These are phyloP conservation scores for Thaleichthys pacificus DNA, from an alignment of 2,797 vertebrate genomes.

Conservation along the genomic window DNA sequence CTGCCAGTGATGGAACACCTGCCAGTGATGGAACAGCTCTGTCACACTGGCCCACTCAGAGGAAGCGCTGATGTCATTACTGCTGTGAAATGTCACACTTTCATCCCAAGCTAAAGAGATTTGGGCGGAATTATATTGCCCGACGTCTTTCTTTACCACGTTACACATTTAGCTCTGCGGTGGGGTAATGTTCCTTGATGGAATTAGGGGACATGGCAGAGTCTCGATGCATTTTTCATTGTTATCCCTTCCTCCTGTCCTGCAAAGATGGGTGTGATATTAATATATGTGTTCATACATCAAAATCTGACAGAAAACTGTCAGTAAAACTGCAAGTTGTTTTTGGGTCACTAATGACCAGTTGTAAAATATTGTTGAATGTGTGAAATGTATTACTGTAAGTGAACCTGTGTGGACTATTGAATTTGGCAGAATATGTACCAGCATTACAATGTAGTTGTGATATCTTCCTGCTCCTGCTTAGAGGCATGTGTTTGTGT, in stretches of 20 bases:
- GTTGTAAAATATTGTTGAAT: conserved; percentile 19
- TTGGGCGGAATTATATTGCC: conserved; percentile 38
- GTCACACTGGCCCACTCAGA: not conserved
- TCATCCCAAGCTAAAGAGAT: conserved; percentile 58
- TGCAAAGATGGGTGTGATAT: not conserved
- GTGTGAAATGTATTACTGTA: conserved; percentile 38
- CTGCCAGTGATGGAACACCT: not conserved
- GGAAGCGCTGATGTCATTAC: conserved; percentile 55
- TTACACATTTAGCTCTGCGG: conserved; percentile 40
- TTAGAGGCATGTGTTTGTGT: too few relatives aligned
- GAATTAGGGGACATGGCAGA: conserved; percentile 18
- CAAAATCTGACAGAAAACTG: too few relatives aligned
- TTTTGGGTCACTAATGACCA: conserved; percentile 19
- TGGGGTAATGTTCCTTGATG: conserved; percentile 26
- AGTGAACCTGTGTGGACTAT: conserved; percentile 17
- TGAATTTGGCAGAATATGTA: too few relatives aligned
- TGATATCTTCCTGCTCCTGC: too few relatives aligned
- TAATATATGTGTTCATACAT: not conserved
- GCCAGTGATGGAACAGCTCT: not conserved
- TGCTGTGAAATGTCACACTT: conserved; percentile 51
- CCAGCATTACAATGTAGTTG: too few relatives aligned
- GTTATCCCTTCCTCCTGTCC: not conserved
- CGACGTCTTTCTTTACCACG: conserved; percentile 51
- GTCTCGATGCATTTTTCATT: not conserved
- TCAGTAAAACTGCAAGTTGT: not conserved